Percentiles rank a stretch among this genome's conserved stretches.
Conservation (phyloP, 1,140 invertebrate species). For the Ceratitis capitata region DNA sequence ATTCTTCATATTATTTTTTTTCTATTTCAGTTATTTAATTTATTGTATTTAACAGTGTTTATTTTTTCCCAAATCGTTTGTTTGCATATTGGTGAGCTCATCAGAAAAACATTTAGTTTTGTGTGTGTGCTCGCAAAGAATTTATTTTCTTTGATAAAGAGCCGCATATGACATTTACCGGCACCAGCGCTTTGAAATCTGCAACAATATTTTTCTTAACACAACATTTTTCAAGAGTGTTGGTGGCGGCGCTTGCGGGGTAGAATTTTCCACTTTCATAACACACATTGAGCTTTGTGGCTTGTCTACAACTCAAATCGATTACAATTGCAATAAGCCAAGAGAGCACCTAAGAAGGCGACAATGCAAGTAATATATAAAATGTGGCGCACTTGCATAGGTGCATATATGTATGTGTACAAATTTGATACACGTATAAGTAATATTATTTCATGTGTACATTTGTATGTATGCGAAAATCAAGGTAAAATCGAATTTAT, state of each 20-base stretch:
- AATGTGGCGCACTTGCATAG: neutral
- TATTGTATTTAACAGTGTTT: no score
- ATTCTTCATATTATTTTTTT: no score
- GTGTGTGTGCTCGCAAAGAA: neutral
- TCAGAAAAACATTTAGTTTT: neutral
- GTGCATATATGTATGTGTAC: neutral
- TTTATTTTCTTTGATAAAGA: neutral
- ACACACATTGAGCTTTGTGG: conserved; percentile 29
- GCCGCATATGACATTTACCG: neutral
- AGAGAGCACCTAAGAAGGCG: conserved; percentile 19
- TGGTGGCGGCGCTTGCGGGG: neutral
- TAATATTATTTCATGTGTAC: neutral
- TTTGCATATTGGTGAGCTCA: no score
- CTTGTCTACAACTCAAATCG: conserved; percentile 35
- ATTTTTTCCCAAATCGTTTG: no score
- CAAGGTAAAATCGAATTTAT: conserved; percentile 38
- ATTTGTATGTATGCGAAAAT: neutral
- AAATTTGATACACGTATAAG: neutral
- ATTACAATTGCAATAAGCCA: conserved; percentile 38
- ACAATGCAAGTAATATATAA: conserved; percentile 14
- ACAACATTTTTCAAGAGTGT: neutral
- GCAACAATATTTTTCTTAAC: conserved; percentile 22
- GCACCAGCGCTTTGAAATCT: neutral
- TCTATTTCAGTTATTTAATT: no score
- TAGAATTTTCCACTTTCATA: conserved; percentile 34